Evolutionary conservation across 1,140 invertebrate genomes (phyloP), one percentile per base, ranked within the genome.

Genomic region (Matsumurasca onukii): DNA sequence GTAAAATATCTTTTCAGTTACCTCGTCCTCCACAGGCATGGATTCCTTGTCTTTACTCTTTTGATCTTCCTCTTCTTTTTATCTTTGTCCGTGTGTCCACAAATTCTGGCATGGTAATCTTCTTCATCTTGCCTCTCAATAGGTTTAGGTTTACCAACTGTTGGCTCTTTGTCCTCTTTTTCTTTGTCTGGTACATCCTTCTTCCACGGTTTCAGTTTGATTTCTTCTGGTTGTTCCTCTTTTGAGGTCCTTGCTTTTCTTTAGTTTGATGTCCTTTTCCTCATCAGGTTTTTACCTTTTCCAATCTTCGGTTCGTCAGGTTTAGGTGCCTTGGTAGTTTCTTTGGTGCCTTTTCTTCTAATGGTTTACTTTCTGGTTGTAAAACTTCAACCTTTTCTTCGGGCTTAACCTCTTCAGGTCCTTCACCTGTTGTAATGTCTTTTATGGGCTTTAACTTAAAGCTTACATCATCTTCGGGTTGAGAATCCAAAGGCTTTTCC

Each of bases 201-300:
- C 27, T 68, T 72, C 68, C 71, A 51, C 39, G 72, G 72, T 72
- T 75, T 75, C 57, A 70, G 65, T 48, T 66, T 71, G 12, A 76
- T 70, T 70, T 70, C 55, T 66, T 78, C 74, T 0, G 73, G 72
- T 25, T 72, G 39, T 65, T 75, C 76, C 52, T 76, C 75, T 45
- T 76, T 73, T 20, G 71, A 66, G 69, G 76, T 69, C 71, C 78
- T 79, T 75, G 78, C 49, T 82, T 78, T 64, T 80, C 79, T 80
- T 83, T 15, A 76, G 77, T 71, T 76, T 74, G 3, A 82, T 75
- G 70, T 80, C 76, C n/a, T n/a, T n/a, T n/a, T n/a, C n/a, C 34
- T 77, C 72, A 64, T 75, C 66, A 20, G 75, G 63, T 81, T 76
- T 68, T 79, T 76, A 13, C 76, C 73, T 66, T 75, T 77, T 5